These are phyloP conservation scores for Brachionus sp. DNA, from an alignment of 1,140 invertebrate species.

Conservation along the genomic window DNA sequence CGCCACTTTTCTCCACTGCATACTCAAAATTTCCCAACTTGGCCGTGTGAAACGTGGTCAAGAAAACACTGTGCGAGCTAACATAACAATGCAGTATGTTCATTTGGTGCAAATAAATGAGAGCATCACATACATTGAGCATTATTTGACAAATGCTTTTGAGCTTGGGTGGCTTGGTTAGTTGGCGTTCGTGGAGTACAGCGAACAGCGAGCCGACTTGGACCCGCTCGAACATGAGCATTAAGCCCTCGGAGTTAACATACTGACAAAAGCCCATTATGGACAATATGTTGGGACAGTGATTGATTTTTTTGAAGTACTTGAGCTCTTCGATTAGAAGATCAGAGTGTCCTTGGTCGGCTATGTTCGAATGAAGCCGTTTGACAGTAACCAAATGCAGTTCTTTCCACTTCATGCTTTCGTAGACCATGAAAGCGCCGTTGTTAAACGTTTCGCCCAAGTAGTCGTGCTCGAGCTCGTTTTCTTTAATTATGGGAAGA, in stretches of 20 bases:
- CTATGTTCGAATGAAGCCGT: slow-evolving; percentile 51
- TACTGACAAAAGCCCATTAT: slow-evolving; percentile 60
- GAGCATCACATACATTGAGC: slow-evolving; percentile 56
- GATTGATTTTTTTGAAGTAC: slow-evolving; percentile 46
- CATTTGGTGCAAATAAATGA: slow-evolving; percentile 59
- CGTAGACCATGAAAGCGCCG: slow-evolving; percentile 41
- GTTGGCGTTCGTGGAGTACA: slow-evolving; percentile 51
- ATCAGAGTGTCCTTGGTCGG: slow-evolving; percentile 52
- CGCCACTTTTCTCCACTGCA: slow-evolving; percentile 54
- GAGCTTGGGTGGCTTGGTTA: slow-evolving; percentile 1
- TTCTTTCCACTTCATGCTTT: slow-evolving; percentile 53
- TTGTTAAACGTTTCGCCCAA: slow-evolving; percentile 18
- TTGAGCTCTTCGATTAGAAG: slow-evolving; percentile 58
- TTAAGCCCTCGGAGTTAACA: slow-evolving; percentile 54
- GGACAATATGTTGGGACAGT: slow-evolving; percentile 56
- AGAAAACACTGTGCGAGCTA: slow-evolving; percentile 60
- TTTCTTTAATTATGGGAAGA: neutral
- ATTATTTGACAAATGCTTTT: slow-evolving; percentile 50
- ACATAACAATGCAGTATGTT: slow-evolving; percentile 59
- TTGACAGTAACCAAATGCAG: slow-evolving; percentile 57
- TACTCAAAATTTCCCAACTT: slow-evolving; percentile 62
- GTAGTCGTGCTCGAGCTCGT: slow-evolving; percentile 3
- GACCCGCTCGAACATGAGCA: slow-evolving; percentile 59
- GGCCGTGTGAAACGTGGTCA: slow-evolving; percentile 53
- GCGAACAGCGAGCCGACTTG: slow-evolving; percentile 57